Percentiles rank a stretch among this genome's conserved stretches.
Conservation (phyloP, 2,888 invertebrate genomes). For the Corbicula japonica region DNA sequence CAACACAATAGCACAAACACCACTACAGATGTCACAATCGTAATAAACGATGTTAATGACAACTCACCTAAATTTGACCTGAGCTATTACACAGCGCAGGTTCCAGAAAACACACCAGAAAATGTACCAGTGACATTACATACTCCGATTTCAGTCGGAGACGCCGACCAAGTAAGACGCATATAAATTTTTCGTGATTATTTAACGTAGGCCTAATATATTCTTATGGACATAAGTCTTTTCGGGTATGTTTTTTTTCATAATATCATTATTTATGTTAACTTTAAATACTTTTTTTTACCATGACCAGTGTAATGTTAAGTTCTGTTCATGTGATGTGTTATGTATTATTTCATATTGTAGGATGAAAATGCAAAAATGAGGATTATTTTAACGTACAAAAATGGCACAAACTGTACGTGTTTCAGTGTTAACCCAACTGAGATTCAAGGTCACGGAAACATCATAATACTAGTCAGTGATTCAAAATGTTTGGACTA, state of each 20-base stretch:
- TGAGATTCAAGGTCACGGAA: conserved; percentile 7
- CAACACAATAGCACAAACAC: conserved; percentile 31
- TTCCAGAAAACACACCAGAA: conserved; percentile 58
- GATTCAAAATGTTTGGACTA: conserved; percentile 21
- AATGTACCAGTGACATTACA: conserved; percentile 26
- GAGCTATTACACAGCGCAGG: conserved; percentile 27
- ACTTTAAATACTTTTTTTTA: too few relatives aligned
- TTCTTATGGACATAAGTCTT: too few relatives aligned
- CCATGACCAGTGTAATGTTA: too few relatives aligned
- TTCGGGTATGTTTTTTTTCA: too few relatives aligned
- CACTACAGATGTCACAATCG: conserved; percentile 54
- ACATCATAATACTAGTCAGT: conserved; percentile 11
- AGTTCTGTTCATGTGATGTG: too few relatives aligned
- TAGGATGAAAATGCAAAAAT: too few relatives aligned
- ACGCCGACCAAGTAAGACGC: conserved; percentile 24
- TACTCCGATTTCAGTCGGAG: conserved; percentile 9
- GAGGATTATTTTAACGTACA: too few relatives aligned
- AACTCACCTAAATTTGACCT: conserved; percentile 34
- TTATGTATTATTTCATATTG: too few relatives aligned
- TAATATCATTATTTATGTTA: too few relatives aligned
- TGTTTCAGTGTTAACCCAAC: conserved; percentile 7
- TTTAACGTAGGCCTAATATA: too few relatives aligned
- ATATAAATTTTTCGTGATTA: too few relatives aligned
- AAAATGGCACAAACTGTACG: background rate
- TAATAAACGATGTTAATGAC: conserved; percentile 59